phyloP scores from a whole-genome alignment of 2,113 vertebrate genomes.

The Girardinichthys multiradiatus region DNA sequence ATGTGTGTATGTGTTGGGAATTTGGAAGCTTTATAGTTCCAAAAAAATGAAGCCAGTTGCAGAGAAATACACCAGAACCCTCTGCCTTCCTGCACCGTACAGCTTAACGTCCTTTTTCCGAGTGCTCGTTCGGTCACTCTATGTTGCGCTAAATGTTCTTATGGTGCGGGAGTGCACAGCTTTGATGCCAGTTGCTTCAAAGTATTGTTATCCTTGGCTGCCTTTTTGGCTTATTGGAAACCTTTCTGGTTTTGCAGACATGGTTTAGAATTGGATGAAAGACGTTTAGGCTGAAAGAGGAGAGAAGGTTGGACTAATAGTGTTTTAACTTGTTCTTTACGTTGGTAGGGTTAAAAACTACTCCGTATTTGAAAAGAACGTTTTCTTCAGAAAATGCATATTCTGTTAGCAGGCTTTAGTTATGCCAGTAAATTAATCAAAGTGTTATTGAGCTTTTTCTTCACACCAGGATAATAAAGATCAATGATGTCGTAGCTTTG shows the following conservation, averaged over 20 bases:
- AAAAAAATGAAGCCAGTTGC: constrained; percentile 52
- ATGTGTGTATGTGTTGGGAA: constrained; percentile 10
- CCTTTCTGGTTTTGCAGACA: constrained; percentile 35
- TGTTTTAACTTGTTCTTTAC: constrained; percentile 9
- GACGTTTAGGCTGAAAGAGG: constrained; percentile 23
- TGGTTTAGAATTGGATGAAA: constrained; percentile 13
- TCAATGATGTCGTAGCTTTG: too few relatives aligned
- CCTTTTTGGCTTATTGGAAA: neutral
- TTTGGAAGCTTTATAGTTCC: constrained; percentile 22
- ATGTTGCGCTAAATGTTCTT: constrained; percentile 1
- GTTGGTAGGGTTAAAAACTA: constrained; percentile 1
- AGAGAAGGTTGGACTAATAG: constrained; percentile 9
- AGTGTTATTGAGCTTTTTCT: too few relatives aligned
- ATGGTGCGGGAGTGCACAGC: constrained; percentile 11
- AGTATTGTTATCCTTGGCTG: constrained; percentile 32
- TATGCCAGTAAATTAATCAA: too few relatives aligned
- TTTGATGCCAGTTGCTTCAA: constrained; percentile 20
- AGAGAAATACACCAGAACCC: constrained; percentile 10
- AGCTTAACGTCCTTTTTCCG: neutral
- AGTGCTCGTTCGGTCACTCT: constrained; percentile 23
- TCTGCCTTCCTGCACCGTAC: neutral
- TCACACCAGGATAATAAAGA: too few relatives aligned
- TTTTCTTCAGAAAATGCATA: too few relatives aligned
- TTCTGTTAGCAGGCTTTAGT: too few relatives aligned
- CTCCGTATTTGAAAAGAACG: constrained; percentile 1